Evolutionary conservation across 2,797 vertebrate species (phyloP).

Genomic region (Phrynocephalus guinanensis): DNA sequence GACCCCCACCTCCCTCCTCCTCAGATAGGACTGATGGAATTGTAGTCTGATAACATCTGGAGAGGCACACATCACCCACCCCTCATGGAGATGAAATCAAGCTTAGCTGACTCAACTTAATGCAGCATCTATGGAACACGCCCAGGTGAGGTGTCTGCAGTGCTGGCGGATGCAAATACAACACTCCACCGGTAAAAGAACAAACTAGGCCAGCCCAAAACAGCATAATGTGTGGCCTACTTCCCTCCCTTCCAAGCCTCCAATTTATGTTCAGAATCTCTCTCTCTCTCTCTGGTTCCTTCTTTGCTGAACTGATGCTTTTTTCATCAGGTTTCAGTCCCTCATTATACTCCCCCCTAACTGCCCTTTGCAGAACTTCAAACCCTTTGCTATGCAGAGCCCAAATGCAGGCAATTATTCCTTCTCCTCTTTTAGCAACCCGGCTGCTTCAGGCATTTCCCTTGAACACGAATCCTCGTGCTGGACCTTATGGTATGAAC

Average conservation of each 20-base stretch:
- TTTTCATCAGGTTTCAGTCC: neutral
- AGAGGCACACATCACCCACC: neutral
- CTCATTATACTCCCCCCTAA: neutral
- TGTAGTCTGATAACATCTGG: neutral
- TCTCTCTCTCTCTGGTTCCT: neutral
- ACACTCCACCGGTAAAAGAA: slow-evolving; percentile 11
- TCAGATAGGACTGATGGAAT: neutral
- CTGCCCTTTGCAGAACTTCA: neutral
- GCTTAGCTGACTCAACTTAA: slow-evolving; percentile 13
- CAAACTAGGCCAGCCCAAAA: slow-evolving; percentile 10
- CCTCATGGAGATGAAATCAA: neutral
- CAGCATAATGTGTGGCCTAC: neutral
- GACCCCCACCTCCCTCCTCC: too few species aligned
- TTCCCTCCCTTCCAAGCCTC: neutral
- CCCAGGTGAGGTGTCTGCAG: slow-evolving; percentile 23
- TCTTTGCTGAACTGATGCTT: neutral
- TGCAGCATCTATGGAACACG: slow-evolving; percentile 10
- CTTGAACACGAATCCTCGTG: neutral
- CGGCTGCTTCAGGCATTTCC: neutral
- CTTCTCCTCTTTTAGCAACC: neutral
- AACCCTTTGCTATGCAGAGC: neutral
- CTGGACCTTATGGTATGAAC: neutral
- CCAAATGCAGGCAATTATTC: neutral
- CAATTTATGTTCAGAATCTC: slow-evolving; percentile 10
- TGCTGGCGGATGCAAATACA: neutral